phyloP scores from a whole-genome alignment of 53 echinoderm and acorn worm genomes.

The Henricia sp. region DNA sequence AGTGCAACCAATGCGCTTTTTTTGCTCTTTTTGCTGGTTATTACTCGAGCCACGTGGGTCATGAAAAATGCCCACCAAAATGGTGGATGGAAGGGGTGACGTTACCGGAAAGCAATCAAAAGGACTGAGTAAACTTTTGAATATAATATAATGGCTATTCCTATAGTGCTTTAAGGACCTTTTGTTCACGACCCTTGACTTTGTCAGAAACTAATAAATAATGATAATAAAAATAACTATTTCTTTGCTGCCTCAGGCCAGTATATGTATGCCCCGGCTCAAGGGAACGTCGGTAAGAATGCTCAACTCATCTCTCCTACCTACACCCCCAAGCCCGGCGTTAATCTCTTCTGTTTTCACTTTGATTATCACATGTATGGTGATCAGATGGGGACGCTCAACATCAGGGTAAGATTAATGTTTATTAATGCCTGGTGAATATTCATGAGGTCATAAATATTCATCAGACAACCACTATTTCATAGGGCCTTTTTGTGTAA shows the following conservation, averaged over 20 bases:
- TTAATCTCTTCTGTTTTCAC: constrained; percentile 66
- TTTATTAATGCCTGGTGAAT: no score
- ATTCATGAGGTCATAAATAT: no score
- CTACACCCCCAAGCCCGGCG: constrained; percentile 2
- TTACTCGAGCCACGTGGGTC: no score
- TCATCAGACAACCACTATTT: no score
- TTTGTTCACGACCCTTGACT: background rate
- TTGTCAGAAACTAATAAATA: background rate
- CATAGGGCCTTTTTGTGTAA: no score
- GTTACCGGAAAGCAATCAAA: no score
- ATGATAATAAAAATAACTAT: background rate
- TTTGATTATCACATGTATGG: constrained; percentile 96
- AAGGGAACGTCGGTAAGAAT: constrained; percentile 41
- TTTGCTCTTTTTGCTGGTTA: no score
- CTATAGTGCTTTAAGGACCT: background rate
- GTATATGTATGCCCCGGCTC: constrained; percentile 71
- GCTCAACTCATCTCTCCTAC: constrained; percentile 58
- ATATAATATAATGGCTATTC: no score
- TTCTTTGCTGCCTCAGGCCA: constrained; percentile 31
- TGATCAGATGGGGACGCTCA: constrained; percentile 66
- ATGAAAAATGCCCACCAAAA: no score
- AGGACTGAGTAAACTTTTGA: no score
- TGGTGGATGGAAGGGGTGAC: no score
- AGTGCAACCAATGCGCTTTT: no score
- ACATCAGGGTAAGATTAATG: constrained; percentile 63